phyloP scores from a whole-genome alignment of 2,797 vertebrate genomes.

The Spinus pinus region DNA sequence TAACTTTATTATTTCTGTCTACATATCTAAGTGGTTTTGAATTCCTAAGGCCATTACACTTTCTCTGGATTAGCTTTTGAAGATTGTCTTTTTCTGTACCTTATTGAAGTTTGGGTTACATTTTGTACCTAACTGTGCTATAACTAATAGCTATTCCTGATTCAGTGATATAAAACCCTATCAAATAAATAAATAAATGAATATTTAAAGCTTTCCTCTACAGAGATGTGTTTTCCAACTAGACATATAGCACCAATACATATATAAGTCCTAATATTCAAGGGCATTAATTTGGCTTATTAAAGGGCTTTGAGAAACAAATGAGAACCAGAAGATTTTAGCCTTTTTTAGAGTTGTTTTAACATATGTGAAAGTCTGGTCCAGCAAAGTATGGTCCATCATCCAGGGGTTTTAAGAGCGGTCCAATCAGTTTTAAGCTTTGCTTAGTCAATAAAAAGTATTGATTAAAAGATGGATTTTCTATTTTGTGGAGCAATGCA shows the following conservation, averaged over 20 bases:
- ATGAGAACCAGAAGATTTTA: not conserved
- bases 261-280: not conserved
- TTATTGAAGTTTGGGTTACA: not conserved
- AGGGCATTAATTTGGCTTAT: not conserved
- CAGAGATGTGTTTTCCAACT: not conserved
- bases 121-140: not conserved
- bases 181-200: not conserved
- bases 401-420: not conserved
- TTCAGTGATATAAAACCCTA: not conserved
- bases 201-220: not conserved
- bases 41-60: not conserved
- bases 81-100: not conserved
- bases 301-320: not conserved
- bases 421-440: not conserved
- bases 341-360: not conserved
- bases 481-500: not conserved
- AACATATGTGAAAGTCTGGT: fast-evolving
- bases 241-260: not conserved
- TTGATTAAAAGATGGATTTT: not conserved
- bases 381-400: not conserved
- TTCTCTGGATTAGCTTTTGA: not conserved
- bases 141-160: not conserved
- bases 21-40: not conserved
- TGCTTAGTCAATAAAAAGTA: not conserved
- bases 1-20: not conserved